Evolutionary conservation across 1,140 invertebrate genomes (phyloP).

Genomic region (Drosophila yakuba): DNA sequence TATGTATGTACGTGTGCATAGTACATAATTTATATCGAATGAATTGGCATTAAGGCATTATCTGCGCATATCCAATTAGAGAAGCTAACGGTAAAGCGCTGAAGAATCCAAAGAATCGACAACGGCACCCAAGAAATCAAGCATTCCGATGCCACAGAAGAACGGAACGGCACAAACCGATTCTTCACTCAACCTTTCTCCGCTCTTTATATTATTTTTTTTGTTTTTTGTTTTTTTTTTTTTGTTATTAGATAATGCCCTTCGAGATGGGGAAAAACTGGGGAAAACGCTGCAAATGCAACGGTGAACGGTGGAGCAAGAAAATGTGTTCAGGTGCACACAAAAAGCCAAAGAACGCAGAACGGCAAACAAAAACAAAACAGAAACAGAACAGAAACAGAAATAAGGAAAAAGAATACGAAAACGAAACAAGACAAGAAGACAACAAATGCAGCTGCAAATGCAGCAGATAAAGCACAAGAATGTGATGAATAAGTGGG

Average conservation of each 20-base stretch:
- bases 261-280: not conserved
- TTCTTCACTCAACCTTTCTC: not conserved
- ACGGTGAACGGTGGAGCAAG: conserved; percentile 44
- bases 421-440: conserved; percentile 2
- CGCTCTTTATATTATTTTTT: not conserved
- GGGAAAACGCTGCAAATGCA: conserved; percentile 8
- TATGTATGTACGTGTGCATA: not conserved
- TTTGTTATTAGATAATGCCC: conserved; percentile 25
- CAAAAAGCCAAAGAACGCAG: conserved; percentile 3
- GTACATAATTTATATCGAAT: conserved; percentile 29
- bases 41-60: conserved; percentile 63
- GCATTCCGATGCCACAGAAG: conserved; percentile 2
- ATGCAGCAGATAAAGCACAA: conserved; percentile 40
- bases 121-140: conserved; percentile 13
- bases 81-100: conserved; percentile 42
- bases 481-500: conserved; percentile 8
- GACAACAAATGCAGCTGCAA: conserved; percentile 48
- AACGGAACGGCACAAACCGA: conserved; percentile 15
- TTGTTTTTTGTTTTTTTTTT: not conserved
- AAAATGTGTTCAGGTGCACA: conserved; percentile 31
- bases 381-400: not conserved
- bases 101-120: conserved; percentile 19
- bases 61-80: conserved; percentile 57
- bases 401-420: conserved; percentile 12
- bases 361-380: conserved; percentile 33